Evolutionary conservation across 64 coral and sea anemone genomes (phyloP), one percentile per base, ranked within the genome.

Genomic region (Pachyseris speciosa): DNA sequence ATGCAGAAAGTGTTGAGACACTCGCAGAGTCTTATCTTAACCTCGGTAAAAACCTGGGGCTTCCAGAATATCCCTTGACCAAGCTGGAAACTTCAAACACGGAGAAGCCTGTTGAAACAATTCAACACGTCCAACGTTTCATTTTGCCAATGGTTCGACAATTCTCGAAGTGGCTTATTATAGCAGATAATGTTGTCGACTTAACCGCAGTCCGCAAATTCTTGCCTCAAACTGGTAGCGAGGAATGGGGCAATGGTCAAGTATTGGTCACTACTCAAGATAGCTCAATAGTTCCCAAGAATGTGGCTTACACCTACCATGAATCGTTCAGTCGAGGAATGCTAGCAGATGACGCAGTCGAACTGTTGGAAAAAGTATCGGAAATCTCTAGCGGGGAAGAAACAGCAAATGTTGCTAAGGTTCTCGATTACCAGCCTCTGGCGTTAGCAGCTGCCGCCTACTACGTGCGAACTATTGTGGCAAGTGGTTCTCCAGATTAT

Each of bases 1-100:
- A 69, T 22, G 66, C 28, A 33, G 27, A 33, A 33, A 69, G 9
- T 5, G 15, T 69, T 0, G 66, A 69, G 16, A 69, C 66, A 34
- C 84, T 87, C 19, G 20, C 52, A 0, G 36, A 72, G 5, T 87
- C 84, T 26, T 87, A 87, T 30, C 4, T 87, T 0, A 45, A 47
- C 9, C 42, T 87, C 48, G 84, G 64, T 5, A 42, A 19, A 6
- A 15, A 44, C 30, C 29, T 87, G 28, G 11, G 28, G 49, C 31
- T 64, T 9, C 32, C 44, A 17, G 43, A 87, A 69, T 40, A 71
- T 4, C n/a, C n/a, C n/a, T n/a, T n/a, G n/a, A n/a, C n/a, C n/a
- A n/a, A n/a, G n/a, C n/a, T n/a, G n/a, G n/a, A 50, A 36, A 24
- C 9, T 69, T 69, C 28, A 69, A 69, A 69, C 26, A 38, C 1